Conservation (phyloP, 2,113 vertebrate species). For the Microtus ochrogaster region DNA sequence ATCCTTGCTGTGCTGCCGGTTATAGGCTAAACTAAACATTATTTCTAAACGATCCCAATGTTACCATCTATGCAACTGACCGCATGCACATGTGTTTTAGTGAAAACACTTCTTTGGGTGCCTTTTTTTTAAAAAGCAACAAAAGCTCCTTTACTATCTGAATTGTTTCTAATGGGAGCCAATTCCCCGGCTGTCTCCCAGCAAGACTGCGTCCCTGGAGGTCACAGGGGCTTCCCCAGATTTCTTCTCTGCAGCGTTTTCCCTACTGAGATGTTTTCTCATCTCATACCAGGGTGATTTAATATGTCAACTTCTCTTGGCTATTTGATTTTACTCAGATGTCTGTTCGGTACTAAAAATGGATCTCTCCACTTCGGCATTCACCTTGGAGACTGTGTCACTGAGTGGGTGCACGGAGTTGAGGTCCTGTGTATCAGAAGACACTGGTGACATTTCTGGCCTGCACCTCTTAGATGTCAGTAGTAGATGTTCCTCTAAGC, state of each 20-base stretch:
- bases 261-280: not conserved
- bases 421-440: not conserved
- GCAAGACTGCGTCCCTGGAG: not conserved
- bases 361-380: not conserved
- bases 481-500: not conserved
- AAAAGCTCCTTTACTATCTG: not conserved
- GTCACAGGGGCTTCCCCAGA: not conserved
- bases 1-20: not conserved
- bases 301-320: slow-evolving; percentile 42
- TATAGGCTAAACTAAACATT: not conserved
- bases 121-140: not conserved
- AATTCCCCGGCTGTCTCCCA: not conserved
- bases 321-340: not conserved
- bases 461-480: not conserved
- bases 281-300: not conserved
- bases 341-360: not conserved
- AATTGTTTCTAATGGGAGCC: not conserved
- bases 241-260: not conserved
- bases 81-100: not conserved
- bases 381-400: not conserved
- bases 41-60: slow-evolving; percentile 22
- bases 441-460: not conserved
- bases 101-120: not conserved
- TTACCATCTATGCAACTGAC: not conserved
- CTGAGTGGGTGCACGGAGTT: not conserved